Base-by-base conservation (phyloP, 1,140 invertebrate species). In the Drosophila eugracilis region DNA sequence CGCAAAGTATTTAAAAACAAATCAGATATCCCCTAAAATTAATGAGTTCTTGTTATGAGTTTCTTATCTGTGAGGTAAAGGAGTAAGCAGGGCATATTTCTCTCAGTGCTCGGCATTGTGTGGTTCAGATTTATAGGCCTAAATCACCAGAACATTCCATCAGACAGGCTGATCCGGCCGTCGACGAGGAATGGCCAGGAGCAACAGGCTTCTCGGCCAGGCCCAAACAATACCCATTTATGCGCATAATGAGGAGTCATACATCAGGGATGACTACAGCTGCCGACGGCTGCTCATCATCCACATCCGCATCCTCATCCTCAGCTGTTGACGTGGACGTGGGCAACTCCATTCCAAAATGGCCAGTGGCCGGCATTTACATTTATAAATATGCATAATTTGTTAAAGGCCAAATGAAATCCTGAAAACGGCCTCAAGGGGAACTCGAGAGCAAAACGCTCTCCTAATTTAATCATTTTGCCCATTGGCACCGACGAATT, bases 381-480 rank as follows among this genome's bases (percentile, higher is more conserved):
- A 84, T 86, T 80, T 85, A 77, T 81, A 81, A 81, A 77, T 86
- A 60, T 76, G 70, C 47, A 66, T 79, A 66, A 81, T 81, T 81
- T 85, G 72, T 76, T 80, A 73, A 63, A 47, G 63, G 63, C 58
- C 60, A 67, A 80, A 75, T 78, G 34, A 67, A 85, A 80, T 75
- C 74, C 48, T 57, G 75, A 22, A 22, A 34, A 41, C 66, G 36
- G 50, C 49, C 62, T 77, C 17, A 3, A 42, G 75, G 62, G 55
- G 15, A 19, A 48, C 37, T 53, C 62, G 34, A 12, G 34, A 12
- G 34, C 39, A 37, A 55, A 58, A 48, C 34, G 52, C 60, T 45
- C 60, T 50, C 52, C 84, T 85, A 81, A 81, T 86, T 86, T 86
- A 86, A 86, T 86, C 83, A 85, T 81, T 86, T 77, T 80, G 60